Evolutionary conservation across 1,140 invertebrate genomes (phyloP).

Genomic region (Drosophila grimshawi): DNA sequence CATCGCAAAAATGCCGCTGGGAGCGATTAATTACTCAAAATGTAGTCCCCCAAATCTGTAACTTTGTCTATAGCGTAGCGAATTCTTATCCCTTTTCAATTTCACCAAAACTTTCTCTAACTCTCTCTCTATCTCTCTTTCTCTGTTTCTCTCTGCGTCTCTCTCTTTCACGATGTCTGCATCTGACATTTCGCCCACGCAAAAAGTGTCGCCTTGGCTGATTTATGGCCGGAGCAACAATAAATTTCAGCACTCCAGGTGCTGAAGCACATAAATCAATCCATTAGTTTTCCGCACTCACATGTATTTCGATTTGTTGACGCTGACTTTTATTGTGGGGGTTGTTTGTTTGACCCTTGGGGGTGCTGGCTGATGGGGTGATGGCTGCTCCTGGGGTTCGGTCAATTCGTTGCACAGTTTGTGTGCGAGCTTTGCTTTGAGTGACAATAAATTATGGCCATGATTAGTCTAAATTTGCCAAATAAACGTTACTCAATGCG

Average conservation of each 20-base stretch:
- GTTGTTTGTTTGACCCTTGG: neutral
- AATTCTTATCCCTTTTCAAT: constrained; percentile 79
- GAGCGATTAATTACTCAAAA: constrained; percentile 80
- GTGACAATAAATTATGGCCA: constrained; percentile 81
- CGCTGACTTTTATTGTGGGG: constrained; percentile 53
- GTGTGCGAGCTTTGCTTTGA: constrained; percentile 41
- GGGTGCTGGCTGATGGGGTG: neutral
- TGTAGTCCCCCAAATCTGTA: constrained; percentile 8
- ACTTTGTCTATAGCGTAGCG: constrained; percentile 37
- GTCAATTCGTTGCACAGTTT: constrained; percentile 63
- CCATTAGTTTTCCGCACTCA: constrained; percentile 78
- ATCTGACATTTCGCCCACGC: constrained; percentile 32
- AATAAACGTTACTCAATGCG: constrained; percentile 30
- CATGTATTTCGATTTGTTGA: constrained; percentile 79
- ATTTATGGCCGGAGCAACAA: constrained; percentile 71
- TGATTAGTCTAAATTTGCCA: constrained; percentile 80
- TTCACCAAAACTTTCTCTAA: constrained; percentile 47
- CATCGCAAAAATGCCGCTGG: constrained; percentile 71
- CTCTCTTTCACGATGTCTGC: neutral
- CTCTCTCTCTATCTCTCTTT: constrained; percentile 5
- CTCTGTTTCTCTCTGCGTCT: neutral
- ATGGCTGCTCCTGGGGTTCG: neutral
- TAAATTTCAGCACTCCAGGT: constrained; percentile 82
- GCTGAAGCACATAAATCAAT: constrained; percentile 76
- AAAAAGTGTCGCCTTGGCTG: constrained; percentile 54